phyloP scores from a whole-genome alignment of 2,797 vertebrate genomes.

The Rallus crepitans region DNA sequence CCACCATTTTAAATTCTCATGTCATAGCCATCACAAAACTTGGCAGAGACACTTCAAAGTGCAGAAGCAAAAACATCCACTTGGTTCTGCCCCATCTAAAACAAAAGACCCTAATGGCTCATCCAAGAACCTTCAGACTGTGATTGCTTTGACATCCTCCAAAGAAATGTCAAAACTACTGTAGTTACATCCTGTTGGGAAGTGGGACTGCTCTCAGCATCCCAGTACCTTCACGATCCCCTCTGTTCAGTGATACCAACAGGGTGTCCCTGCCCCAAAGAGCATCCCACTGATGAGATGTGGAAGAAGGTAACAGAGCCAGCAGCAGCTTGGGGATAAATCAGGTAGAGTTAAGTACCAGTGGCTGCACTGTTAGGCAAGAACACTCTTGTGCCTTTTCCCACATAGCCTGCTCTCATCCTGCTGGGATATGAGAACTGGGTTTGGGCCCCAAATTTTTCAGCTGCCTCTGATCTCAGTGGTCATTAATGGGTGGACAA shows the following conservation, averaged over 20 bases:
- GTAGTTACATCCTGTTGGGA: rapidly evolving
- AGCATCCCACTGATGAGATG: not conserved
- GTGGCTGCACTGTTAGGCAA: not conserved
- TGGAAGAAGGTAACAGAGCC: not conserved
- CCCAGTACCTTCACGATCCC: not conserved
- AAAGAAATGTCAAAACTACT: not conserved
- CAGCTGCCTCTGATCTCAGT: conserved; percentile 41
- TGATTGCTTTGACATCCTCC: not conserved
- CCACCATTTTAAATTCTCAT: not conserved
- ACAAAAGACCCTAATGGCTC: not conserved
- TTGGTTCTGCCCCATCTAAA: not conserved
- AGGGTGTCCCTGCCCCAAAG: not conserved
- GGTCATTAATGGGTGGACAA: conserved; percentile 41
- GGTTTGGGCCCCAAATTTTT: not conserved
- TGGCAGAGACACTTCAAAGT: not conserved
- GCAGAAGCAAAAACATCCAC: not conserved
- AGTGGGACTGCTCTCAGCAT: not conserved
- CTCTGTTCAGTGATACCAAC: not conserved
- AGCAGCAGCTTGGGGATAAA: not conserved
- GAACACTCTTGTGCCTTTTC: not conserved
- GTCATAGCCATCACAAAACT: not conserved
- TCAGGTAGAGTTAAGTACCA: not conserved
- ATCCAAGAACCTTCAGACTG: not conserved
- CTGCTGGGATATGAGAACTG: not conserved
- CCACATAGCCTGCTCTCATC: not conserved